Evolutionary conservation across 1,140 invertebrate genomes (phyloP), one percentile per base, ranked within the genome.

Genomic region (Ooceraea biroi): DNA sequence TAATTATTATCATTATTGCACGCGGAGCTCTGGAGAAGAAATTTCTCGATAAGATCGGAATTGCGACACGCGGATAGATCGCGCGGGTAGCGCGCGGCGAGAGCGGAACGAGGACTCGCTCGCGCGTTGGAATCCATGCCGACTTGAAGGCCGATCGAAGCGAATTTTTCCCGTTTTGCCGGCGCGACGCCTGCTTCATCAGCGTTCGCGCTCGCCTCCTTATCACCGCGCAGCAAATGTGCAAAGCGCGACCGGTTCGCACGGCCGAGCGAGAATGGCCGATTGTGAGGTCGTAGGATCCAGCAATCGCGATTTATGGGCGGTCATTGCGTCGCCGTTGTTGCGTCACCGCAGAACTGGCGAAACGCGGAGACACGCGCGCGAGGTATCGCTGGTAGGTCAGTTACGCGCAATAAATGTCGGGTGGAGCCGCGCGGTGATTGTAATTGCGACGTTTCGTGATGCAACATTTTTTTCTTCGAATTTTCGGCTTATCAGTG

Each of bases 391-490:
- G 82, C 66, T 46, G 61, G 63, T 83, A 83, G 82, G 82, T 83
- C 82, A 83, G 73, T 83, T 78, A 78, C 73, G 44, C 14, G 30
- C 58, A 58, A 55, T 44, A 71, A 76, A 77, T 84, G 55, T 83
- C 48, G 44, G 22, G 41, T 50, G 30, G n/a, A 25, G 12, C 48
- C 17, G 27, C 30, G 12, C 66, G 68, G 0, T 8, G 0, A 30
- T 7, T 14, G 22, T 66, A 77, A 77, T 65, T 76, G n/a, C n/a
- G 36, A 36, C 60, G 30, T 17, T 30, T 27, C 12, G 50, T 17
- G 48, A 57, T 11, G 30, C 14, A n/a, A 19, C n/a, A n/a, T 30
- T 57, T 46, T 80, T 80, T 30, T 57, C 30, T 80, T 80, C 11
- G 50, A 12, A 69, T 7, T 65, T 77, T 77, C 14, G 44, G 10